Evolutionary conservation across 64 coral and sea anemone genomes (phyloP).

Genomic region (Montipora efflorescens): DNA sequence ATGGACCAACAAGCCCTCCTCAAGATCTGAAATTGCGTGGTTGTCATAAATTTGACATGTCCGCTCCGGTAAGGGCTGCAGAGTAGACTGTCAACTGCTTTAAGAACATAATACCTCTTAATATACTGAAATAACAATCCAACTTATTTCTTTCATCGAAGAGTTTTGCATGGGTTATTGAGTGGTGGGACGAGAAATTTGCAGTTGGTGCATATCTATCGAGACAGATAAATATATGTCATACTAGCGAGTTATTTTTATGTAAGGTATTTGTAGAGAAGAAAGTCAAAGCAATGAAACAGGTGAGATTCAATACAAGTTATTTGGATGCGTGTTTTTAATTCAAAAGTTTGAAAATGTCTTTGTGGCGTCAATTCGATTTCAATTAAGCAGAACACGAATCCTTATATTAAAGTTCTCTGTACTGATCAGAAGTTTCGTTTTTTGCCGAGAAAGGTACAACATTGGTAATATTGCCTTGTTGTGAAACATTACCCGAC

Average conservation of each 20-base stretch:
- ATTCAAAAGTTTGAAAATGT: neutral
- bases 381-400: too few species aligned
- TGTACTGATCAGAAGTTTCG: neutral
- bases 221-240: neutral
- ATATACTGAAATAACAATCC: neutral
- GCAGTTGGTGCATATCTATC: neutral
- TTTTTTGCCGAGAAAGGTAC: neutral
- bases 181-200: neutral
- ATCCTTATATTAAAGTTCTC: too few species aligned
- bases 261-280: neutral
- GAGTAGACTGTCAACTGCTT: neutral
- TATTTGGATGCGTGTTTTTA: neutral
- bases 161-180: neutral
- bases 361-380: neutral
- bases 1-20: neutral
- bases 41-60: conserved; percentile 2
- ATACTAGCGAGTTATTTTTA: neutral
- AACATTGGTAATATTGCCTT: neutral
- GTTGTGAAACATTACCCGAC: neutral
- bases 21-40: conserved; percentile 3
- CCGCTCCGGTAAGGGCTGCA: conserved; percentile 26
- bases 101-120: neutral
- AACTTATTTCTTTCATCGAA: neutral
- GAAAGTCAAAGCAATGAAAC: neutral
- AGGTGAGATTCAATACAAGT: neutral